Evolutionary conservation across 2,797 vertebrate species (phyloP).

Genomic region (Huso huso): DNA sequence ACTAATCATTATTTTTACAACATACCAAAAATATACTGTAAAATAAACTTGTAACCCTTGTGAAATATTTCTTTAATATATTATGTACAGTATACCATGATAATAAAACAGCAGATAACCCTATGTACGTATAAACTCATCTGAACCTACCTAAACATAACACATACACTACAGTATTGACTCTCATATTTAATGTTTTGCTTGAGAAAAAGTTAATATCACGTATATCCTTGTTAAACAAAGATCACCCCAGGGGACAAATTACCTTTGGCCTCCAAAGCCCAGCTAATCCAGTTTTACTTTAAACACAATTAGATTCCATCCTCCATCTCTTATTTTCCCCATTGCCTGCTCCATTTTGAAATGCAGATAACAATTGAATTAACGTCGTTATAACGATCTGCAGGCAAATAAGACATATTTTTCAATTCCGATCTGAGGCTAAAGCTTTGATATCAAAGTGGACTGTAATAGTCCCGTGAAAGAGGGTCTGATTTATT

Average conservation of each 20-base stretch:
- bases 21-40: too few species aligned
- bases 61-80: too few species aligned
- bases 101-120: background rate
- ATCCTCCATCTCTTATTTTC: constrained; percentile 22
- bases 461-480: constrained; percentile 43
- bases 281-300: constrained; percentile 45
- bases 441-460: constrained; percentile 44
- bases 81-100: background rate
- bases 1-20: too few species aligned
- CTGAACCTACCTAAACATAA: constrained; percentile 1
- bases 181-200: too few species aligned
- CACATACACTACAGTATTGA: background rate
- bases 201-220: constrained; percentile 34
- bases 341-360: constrained; percentile 45
- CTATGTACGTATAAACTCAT: constrained; percentile 5
- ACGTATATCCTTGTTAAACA: constrained; percentile 25
- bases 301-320: constrained; percentile 33
- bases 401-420: constrained; percentile 55
- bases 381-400: constrained; percentile 50
- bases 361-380: constrained; percentile 62
- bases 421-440: constrained; percentile 35
- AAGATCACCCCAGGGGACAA: background rate
- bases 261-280: constrained; percentile 47
- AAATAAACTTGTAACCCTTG: too few species aligned
- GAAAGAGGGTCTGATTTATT: constrained; percentile 57